Evolutionary conservation across 2,113 vertebrate genomes (phyloP).

Genomic region (western clawed frog (Xenopus tropicalis)): DNA sequence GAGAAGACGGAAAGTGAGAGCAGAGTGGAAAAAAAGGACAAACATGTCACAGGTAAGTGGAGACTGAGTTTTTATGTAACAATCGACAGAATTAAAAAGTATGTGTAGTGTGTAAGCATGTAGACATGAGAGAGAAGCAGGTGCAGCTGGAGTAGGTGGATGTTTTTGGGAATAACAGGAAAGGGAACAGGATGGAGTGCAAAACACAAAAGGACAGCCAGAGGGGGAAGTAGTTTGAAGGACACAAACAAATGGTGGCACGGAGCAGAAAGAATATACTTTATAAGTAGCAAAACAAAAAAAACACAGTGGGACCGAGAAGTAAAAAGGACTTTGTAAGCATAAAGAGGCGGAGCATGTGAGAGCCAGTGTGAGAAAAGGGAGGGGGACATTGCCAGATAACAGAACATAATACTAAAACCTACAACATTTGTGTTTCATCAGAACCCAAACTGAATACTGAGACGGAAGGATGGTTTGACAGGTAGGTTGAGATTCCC

Average conservation of each 20-base stretch:
- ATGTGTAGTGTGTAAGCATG: too few species aligned
- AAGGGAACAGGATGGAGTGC: not conserved
- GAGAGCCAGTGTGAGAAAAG: not conserved
- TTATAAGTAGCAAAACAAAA: not conserved
- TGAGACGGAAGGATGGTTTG: not conserved
- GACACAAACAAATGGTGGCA: not conserved
- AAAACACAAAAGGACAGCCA: not conserved
- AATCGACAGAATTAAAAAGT: too few species aligned
- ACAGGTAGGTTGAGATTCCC: not conserved
- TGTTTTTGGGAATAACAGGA: not conserved
- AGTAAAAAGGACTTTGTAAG: too few species aligned
- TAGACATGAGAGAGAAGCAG: not conserved
- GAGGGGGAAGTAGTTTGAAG: not conserved
- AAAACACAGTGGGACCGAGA: not conserved
- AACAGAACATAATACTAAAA: not conserved
- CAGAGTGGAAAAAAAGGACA: too few species aligned
- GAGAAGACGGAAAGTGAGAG: not conserved
- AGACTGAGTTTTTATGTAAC: not conserved
- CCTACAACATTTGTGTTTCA: not conserved
- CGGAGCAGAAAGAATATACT: not conserved
- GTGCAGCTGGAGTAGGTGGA: not conserved
- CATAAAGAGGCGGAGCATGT: not conserved
- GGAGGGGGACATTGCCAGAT: not conserved
- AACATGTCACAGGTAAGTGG: not conserved
- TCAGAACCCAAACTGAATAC: not conserved